Conservation (phyloP, 2,113 vertebrate species). For the Baryphthengus martii region DNA sequence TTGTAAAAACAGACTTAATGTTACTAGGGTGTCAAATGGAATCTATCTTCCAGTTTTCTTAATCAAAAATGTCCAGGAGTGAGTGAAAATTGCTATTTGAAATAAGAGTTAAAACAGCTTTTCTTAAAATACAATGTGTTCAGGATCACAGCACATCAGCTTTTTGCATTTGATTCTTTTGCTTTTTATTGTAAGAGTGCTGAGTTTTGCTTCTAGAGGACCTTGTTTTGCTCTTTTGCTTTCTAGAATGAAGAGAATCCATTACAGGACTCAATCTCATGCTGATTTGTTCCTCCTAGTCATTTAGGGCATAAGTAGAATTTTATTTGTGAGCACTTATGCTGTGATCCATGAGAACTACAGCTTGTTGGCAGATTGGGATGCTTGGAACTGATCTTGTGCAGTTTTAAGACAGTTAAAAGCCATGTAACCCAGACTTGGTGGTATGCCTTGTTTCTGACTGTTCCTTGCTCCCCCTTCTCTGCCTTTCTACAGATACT, state of each 20-base stretch:
- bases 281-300: background rate
- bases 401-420: background rate
- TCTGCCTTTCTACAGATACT: background rate
- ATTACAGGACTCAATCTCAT: background rate
- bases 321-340: background rate
- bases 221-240: background rate
- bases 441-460: background rate
- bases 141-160: background rate
- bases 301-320: background rate
- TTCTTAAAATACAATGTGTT: background rate
- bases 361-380: background rate
- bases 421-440: background rate
- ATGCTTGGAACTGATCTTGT: background rate
- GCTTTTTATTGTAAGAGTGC: background rate
- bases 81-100: background rate
- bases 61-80: background rate
- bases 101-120: background rate
- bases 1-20: background rate
- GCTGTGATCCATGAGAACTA: background rate
- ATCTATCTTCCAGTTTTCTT: background rate
- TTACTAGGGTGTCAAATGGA: background rate
- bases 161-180: background rate
- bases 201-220: background rate
- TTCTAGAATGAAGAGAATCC: background rate
- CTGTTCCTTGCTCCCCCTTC: background rate